Base-by-base conservation (phyloP, 2,888 invertebrate genomes). In the Eilema caniola region DNA sequence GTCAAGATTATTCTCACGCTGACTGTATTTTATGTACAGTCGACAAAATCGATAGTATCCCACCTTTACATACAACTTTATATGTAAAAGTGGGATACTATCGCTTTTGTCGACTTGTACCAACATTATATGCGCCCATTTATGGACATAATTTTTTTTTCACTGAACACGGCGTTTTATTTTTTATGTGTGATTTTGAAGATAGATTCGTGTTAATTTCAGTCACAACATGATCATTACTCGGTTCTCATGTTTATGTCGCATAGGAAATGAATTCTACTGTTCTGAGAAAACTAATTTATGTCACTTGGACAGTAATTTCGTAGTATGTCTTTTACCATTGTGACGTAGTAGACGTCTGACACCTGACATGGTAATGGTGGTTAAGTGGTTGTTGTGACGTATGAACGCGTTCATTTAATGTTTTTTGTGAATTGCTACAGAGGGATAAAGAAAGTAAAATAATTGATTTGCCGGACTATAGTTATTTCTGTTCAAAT, bases 151-250 rank as follows among this genome's bases (percentile, higher is more conserved):
- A 53, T 12, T 41, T 41, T 47, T 47, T 47, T 41, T 64, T n/a
- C 28, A 47, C 25, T 41, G 57, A 68, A 47, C 20, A 41, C 47
- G 12, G 25, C 3, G 25, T 67, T 61, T n/a, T n/a, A n/a, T n/a
- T n/a, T n/a, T n/a, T n/a, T 23, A 60, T 62, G 20, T 53, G 53
- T 28, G 69, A 69, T 69, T 63, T 69, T 69, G 7, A 41, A 69
- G 63, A 63, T 57, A 69, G 63, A 63, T 63, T 59, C 16, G 11
- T 59, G 41, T 28, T 25, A 25, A 62, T 62, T 37, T 41, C 24
- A n/a, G 63, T 64, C 25, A 64, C 63, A 64, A 53, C n/a, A 53
- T 53, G 31, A 41, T 41, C 63, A 69, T 63, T 63, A 47, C n/a
- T 62, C n/a, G 5, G 62, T 62, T 69, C 63, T 59, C 63, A 69